Evolutionary conservation across 2,888 invertebrate species (phyloP), one percentile per base, ranked within the genome.

Genomic region (Gisinianus flammeolus): DNA sequence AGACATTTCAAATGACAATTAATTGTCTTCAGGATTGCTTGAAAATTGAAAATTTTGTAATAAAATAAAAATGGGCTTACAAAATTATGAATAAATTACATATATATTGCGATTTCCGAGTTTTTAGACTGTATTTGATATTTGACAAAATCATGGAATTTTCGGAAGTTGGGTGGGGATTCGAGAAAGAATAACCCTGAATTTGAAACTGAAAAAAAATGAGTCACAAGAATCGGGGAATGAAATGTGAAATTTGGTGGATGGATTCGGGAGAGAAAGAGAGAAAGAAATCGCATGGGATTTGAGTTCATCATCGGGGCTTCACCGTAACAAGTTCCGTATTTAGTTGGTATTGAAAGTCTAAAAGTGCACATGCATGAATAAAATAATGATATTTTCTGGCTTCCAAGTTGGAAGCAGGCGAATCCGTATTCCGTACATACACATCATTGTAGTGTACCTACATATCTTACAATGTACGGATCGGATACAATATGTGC

Each of bases 361-460:
- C 3, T 12, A 56, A 72, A 35, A 72, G 58, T 72, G 72, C 72
- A 72, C 30, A 72, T 58, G 56, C 58, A 72, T 72, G 72, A 72
- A 72, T 72, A 72, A 72, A 72, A 72, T 72, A 72, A 58, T 72
- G 31, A 58, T 72, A 72, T 72, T 72, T 28, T 24, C 30, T 19
- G 12, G 30, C 30, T 30, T 67, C 67, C 30, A 19, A 30, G 22
- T 58, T 10, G 24, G 26, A 58, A 58, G 58, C 8, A 26, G n/a
- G n/a, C n/a, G n/a, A n/a, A n/a, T n/a, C n/a, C n/a, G n/a, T n/a
- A n/a, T n/a, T 22, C 26, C 58, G 22, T 58, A 22, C 58, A 58
- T 58, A 44, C 8, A 19, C 19, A 44, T 8, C 52, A 19, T 44
- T 8, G 52, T 44, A 8, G 10, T 44, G 8, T 44, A 8, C 52